These are phyloP conservation scores for Heliconius congener DNA, from an alignment of 1,140 invertebrate genomes.

Conservation along the genomic window DNA sequence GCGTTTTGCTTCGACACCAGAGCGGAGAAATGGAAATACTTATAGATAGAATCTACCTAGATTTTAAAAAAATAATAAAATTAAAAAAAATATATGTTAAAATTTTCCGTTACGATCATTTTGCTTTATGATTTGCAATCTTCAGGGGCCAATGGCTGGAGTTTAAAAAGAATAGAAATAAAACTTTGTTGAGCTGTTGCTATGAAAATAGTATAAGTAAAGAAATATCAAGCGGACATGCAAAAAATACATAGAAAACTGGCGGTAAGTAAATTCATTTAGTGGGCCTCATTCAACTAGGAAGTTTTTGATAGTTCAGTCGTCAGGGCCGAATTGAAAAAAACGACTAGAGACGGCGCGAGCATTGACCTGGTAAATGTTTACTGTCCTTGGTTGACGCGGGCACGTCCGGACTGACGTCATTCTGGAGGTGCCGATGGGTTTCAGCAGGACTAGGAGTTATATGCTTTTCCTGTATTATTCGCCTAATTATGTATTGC, in stretches of 20 bases:
- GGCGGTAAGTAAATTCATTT: slow-evolving; percentile 35
- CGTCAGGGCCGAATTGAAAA: slow-evolving; percentile 66
- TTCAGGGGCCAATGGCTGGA: not conserved
- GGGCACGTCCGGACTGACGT: slow-evolving; percentile 67
- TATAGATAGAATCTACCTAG: too few species aligned
- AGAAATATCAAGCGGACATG: not conserved
- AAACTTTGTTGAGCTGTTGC: not conserved
- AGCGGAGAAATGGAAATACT: too few species aligned
- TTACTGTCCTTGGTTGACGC: slow-evolving; percentile 76
- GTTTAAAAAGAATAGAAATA: slow-evolving; percentile 9
- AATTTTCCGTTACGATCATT: not conserved
- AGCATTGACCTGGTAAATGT: slow-evolving; percentile 75
- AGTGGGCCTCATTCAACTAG: slow-evolving; percentile 52
- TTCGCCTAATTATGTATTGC: not conserved
- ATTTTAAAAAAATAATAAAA: too few species aligned
- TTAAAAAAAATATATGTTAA: not conserved
- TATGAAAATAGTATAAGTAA: slow-evolving; percentile 21
- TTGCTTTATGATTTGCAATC: not conserved
- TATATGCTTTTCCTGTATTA: not conserved
- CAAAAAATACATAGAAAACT: slow-evolving; percentile 34
- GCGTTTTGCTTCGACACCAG: too few species aligned
- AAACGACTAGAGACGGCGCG: slow-evolving; percentile 70
- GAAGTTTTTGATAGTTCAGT: slow-evolving; percentile 55
- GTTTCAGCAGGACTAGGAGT: slow-evolving; percentile 54
- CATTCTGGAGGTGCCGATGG: slow-evolving; percentile 72